phyloP scores from a whole-genome alignment of 2,888 invertebrate species.

The Spilosoma lubricipeda region DNA sequence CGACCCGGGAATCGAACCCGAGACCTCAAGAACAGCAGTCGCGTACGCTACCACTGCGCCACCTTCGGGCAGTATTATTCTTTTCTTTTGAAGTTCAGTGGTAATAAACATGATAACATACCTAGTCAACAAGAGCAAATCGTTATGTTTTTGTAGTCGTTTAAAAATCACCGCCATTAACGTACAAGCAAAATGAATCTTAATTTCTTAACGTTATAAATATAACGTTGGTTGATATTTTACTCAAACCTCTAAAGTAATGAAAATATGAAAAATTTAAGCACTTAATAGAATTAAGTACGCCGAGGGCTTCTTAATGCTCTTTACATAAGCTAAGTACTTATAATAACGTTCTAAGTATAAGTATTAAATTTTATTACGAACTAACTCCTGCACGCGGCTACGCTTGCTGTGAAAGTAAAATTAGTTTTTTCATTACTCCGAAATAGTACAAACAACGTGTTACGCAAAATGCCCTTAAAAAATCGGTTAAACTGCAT shows the following conservation, averaged over 20 bases:
- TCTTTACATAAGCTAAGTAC: constrained; percentile 26
- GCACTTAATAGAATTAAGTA: constrained; percentile 34
- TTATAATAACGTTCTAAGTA: constrained; percentile 19
- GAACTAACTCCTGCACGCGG: constrained; percentile 10
- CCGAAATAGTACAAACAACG: neutral
- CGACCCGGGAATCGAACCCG: no score
- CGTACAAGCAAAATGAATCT: neutral
- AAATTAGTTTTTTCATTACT: no score
- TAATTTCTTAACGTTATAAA: constrained; percentile 1
- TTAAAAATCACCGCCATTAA: neutral
- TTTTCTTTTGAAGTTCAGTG: neutral
- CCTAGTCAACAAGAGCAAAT: no score
- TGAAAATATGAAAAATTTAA: constrained; percentile 29
- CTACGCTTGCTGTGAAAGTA: neutral
- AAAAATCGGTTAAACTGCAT: neutral
- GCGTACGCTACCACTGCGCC: no score
- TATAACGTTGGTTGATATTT: constrained; percentile 17
- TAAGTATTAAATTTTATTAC: constrained; percentile 23
- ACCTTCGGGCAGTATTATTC: no score
- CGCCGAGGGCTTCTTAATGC: constrained; percentile 33
- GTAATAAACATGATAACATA: no score
- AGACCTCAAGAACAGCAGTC: no score
- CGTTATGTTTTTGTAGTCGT: neutral
- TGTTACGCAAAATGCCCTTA: neutral
- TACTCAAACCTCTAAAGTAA: constrained; percentile 19